Evolutionary conservation across 2,888 invertebrate genomes (phyloP), one percentile per base, ranked within the genome.

Genomic region (Cosmia trapezina): DNA sequence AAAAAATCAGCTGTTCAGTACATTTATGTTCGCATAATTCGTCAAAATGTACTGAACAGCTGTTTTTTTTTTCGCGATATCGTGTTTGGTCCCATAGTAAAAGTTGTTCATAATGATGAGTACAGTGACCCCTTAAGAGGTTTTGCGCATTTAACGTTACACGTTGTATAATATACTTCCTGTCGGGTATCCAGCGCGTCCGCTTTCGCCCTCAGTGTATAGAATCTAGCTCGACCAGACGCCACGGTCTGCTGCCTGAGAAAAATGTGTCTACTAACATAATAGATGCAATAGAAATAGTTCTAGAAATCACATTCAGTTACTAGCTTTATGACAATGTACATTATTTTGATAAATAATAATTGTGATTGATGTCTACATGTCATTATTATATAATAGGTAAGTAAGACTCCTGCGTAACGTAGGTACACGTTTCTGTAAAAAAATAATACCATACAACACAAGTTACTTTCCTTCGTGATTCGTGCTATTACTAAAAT

Each of bases 201-300:
- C 88, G 91, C 91, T 91, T 90, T 91, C 89, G 88, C 89, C 88
- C 78, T 85, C 86, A 85, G 80, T 81, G 79, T 77, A 85, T 83
- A 86, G 83, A 87, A 87, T 88, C 89, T 90, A 85, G 87, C 84
- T 89, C 92, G 91, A 90, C 92, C 91, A 86, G 84, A 93, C 92
- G 94, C 91, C 81, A 93, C 92, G 94, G 91, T 91, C 90, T 90
- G 93, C 81, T 89, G 94, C 93, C 92, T 95, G 94, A 92, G 94
- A 95, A 95, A 94, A 94, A 94, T 94, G 92, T 89, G 88, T 88
- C 91, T 91, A 91, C 86, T 85, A 79, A 77, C 70, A 81, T 83
- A 85, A 83, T 85, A 80, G 74, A 68, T 82, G 67, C 69, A 87
- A 85, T 83, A 77, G 83, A 80, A 80, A 80, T 78, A 78, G 68